Evolutionary conservation across 2,113 vertebrate species (phyloP).

Genomic region (Oxyura jamaicensis): DNA sequence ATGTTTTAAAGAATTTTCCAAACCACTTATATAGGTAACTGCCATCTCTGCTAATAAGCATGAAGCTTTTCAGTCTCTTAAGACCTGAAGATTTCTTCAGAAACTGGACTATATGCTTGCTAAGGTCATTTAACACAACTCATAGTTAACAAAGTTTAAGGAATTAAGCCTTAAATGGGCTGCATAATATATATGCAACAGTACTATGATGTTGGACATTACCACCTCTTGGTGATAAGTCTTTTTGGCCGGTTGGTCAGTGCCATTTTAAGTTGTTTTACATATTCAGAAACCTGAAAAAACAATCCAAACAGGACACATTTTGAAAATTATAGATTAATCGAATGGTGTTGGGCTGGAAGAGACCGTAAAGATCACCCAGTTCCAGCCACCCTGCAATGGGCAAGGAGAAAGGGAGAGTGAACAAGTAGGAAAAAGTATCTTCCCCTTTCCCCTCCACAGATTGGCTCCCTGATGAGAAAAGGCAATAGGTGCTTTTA

Average conservation of each 20-base stretch:
- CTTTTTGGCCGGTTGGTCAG: background rate
- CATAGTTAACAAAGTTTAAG: background rate
- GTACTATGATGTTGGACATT: background rate
- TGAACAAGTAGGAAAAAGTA: too few relatives aligned
- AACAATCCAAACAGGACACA: background rate
- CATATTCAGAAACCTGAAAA: background rate
- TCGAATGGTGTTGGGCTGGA: too few relatives aligned
- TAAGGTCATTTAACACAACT: background rate
- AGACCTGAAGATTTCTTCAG: background rate
- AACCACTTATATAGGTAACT: background rate
- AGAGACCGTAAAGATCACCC: too few relatives aligned
- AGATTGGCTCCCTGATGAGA: too few relatives aligned
- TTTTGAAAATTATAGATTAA: background rate
- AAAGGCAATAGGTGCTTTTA: too few relatives aligned
- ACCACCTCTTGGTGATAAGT: background rate
- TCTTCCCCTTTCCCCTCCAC: too few relatives aligned
- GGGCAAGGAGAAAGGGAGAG: too few relatives aligned
- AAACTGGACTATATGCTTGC: background rate
- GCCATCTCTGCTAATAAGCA: background rate
- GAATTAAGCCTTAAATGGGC: background rate
- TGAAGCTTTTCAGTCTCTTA: background rate
- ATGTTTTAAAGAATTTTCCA: background rate
- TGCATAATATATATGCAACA: background rate
- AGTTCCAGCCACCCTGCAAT: too few relatives aligned
- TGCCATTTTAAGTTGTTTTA: background rate